Conservation (phyloP, 1,140 invertebrate species). For the Drosophila repleta region DNA sequence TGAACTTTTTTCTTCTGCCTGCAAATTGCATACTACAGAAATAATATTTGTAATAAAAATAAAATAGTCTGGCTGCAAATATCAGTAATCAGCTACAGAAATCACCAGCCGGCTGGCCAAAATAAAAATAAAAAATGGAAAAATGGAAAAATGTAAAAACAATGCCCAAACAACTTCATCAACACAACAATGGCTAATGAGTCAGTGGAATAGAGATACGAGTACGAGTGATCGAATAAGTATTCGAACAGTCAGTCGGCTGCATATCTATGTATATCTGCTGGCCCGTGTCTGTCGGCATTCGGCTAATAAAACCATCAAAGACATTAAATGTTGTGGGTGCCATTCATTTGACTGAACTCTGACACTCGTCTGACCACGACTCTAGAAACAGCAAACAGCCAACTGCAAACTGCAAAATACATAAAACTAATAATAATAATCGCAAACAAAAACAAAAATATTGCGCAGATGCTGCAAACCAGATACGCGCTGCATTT, state of each 20-base stretch:
- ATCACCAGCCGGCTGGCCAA: constrained; percentile 64
- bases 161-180: constrained; percentile 73
- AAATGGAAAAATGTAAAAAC: not conserved
- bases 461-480: constrained; percentile 57
- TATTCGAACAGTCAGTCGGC: constrained; percentile 35
- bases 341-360: constrained; percentile 80
- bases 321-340: constrained; percentile 79
- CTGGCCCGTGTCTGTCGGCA: constrained; percentile 57
- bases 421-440: constrained; percentile 73
- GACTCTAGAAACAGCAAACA: constrained; percentile 33
- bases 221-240: constrained; percentile 17
- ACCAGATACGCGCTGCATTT: constrained; percentile 66
- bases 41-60: constrained; percentile 57
- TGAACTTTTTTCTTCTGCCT: constrained; percentile 62
- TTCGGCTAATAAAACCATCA: constrained; percentile 78
- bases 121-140: constrained; percentile 12
- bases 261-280: constrained; percentile 4
- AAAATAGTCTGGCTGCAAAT: constrained; percentile 63
- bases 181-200: constrained; percentile 76
- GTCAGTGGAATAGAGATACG: constrained; percentile 52
- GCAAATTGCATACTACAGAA: constrained; percentile 64
- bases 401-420: constrained; percentile 46
- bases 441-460: constrained; percentile 51
- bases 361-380: constrained; percentile 65
- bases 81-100: constrained; percentile 63